These are phyloP conservation scores for Apomyelois bistriatella DNA, from an alignment of 2,888 invertebrate genomes.

Conservation along the genomic window DNA sequence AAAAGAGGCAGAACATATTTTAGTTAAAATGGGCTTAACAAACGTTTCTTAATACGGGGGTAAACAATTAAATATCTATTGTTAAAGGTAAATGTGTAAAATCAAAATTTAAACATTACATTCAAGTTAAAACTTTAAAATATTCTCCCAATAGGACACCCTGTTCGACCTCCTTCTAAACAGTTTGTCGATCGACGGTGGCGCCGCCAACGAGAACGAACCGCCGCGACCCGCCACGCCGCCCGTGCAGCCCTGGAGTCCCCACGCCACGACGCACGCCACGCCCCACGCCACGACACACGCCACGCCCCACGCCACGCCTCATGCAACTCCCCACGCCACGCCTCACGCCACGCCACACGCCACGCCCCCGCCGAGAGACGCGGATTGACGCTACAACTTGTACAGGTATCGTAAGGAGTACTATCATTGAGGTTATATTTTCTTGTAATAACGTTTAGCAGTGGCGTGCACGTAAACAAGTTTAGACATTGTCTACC, in stretches of 20 bases:
- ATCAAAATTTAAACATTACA: no score
- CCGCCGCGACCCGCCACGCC: constrained; percentile 42
- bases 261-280: constrained; percentile 28
- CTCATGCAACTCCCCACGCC: constrained; percentile 23
- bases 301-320: constrained; percentile 15
- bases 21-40: no score
- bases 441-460: not conserved
- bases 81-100: no score
- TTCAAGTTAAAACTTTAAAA: not conserved
- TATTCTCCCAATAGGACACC: constrained; percentile 48
- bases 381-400: constrained; percentile 29
- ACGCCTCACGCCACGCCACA: constrained; percentile 15
- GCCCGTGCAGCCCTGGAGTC: constrained; percentile 63
- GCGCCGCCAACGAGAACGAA: constrained; percentile 20
- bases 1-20: no score
- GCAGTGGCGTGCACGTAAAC: no score
- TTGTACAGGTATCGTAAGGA: constrained; percentile 32
- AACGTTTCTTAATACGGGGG: no score
- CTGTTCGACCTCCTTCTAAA: constrained; percentile 69
- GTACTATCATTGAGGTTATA: constrained; percentile 32
- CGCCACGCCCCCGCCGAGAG: constrained; percentile 16
- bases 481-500: no score
- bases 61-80: no score
- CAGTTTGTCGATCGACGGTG: constrained; percentile 55
- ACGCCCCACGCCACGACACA: constrained; percentile 6